Percentiles rank a stretch among this genome's conserved stretches.
These are phyloP conservation scores for Formica selysi DNA, from an alignment of 1,140 invertebrate genomes.

Conservation along the genomic window DNA sequence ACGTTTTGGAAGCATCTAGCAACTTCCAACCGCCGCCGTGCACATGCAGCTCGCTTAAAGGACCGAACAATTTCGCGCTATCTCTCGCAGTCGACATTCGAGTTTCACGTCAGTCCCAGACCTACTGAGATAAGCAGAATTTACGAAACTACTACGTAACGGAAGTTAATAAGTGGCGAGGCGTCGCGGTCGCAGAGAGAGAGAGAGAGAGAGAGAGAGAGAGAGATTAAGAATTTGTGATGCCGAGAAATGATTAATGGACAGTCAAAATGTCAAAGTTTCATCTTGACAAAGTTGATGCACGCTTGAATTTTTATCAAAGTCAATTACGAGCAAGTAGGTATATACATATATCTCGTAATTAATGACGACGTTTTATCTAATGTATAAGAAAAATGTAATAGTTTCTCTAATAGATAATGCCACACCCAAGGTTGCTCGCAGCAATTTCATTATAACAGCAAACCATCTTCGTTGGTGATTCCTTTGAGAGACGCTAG, in stretches of 20 bases:
- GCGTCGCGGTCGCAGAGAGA: constrained; percentile 3
- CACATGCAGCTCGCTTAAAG: constrained; percentile 69
- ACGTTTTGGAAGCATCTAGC: constrained; percentile 60
- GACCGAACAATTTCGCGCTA: constrained; percentile 72
- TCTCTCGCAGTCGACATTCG: constrained; percentile 66
- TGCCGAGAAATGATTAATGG: not conserved
- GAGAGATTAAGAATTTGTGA: constrained; percentile 21
- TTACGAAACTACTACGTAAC: constrained; percentile 56
- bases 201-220: constrained; percentile 9
- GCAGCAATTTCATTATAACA: constrained; percentile 68
- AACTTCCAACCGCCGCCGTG: constrained; percentile 70
- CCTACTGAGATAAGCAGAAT: constrained; percentile 67
- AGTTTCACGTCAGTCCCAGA: constrained; percentile 70
- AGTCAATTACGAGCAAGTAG: not conserved
- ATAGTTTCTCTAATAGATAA: constrained; percentile 32
- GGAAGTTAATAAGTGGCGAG: constrained; percentile 30
- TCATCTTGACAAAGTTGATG: not conserved
- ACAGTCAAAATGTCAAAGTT: not conserved
- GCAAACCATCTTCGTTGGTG: constrained; percentile 30
- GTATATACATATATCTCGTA: not conserved
- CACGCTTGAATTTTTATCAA: not conserved
- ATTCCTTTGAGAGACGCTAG: constrained; percentile 67
- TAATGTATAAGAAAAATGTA: not conserved
- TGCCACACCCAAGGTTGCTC: not conserved
- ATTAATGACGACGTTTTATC: not conserved